Evolutionary conservation across 2,888 invertebrate genomes (phyloP).

Genomic region (Mythimna impura): DNA sequence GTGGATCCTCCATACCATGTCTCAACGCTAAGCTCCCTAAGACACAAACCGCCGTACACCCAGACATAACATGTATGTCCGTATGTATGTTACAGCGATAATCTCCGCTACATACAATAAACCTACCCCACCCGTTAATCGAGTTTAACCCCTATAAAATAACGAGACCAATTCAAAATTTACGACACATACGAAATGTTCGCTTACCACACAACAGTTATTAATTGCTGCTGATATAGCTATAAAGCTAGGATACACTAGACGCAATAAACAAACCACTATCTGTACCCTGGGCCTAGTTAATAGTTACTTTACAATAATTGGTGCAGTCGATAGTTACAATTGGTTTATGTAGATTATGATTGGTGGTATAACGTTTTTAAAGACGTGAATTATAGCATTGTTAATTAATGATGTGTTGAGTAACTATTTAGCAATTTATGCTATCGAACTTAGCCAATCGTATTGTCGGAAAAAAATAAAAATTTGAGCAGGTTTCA

Average conservation of each 20-base stretch:
- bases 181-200: constrained; percentile 81
- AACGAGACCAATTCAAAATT: constrained; percentile 81
- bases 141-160: constrained; percentile 84
- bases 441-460: constrained; percentile 6
- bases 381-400: constrained; percentile 40
- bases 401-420: constrained; percentile 23
- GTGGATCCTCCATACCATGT: constrained; percentile 32
- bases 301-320: constrained; percentile 80
- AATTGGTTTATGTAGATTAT: constrained; percentile 61
- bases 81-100: constrained; percentile 65
- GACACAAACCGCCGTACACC: constrained; percentile 41
- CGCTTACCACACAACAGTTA: constrained; percentile 80
- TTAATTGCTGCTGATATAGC: constrained; percentile 78
- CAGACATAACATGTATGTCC: constrained; percentile 60
- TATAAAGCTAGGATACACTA: constrained; percentile 80
- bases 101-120: constrained; percentile 75
- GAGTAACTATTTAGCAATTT: constrained; percentile 12
- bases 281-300: constrained; percentile 77
- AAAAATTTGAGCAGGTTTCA: not conserved
- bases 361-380: constrained; percentile 50
- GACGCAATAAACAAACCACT: constrained; percentile 80
- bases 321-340: constrained; percentile 75
- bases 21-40: constrained; percentile 58
- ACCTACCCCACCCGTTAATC: constrained; percentile 80
- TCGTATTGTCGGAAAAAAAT: not conserved